Percentiles rank a stretch among this genome's conserved stretches.
Conservation (phyloP, 2,888 invertebrate species). For the Prostheceraeus crozeri region DNA sequence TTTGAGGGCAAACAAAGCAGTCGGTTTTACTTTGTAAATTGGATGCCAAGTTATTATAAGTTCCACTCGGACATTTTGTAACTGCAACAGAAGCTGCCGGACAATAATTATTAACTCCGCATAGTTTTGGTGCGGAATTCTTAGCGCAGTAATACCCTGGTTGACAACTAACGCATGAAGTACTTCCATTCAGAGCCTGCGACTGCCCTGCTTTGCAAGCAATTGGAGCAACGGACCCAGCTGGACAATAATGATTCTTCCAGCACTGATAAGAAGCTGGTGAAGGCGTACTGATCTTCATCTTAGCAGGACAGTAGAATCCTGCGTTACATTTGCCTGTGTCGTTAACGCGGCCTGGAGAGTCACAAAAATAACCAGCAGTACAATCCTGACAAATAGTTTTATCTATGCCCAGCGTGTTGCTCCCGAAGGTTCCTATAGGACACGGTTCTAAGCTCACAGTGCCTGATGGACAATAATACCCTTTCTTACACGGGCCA, state of each 20-base stretch:
- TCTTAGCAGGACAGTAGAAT: not conserved
- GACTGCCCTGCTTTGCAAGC: not conserved
- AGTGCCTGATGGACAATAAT: constrained; percentile 45
- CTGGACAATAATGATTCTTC: constrained; percentile 50
- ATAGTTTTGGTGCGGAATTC: constrained; percentile 34
- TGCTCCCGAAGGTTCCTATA: constrained; percentile 48
- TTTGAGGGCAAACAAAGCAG: not conserved
- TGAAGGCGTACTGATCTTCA: not conserved
- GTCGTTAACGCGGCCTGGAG: constrained; percentile 46
- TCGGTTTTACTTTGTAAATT: not conserved
- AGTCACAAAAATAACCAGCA: constrained; percentile 50
- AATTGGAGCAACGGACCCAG: constrained; percentile 44
- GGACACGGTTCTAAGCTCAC: constrained; percentile 47
- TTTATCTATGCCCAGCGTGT: too few species aligned
- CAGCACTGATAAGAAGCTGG: constrained; percentile 44
- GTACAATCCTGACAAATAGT: constrained; percentile 50
- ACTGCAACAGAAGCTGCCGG: constrained; percentile 45
- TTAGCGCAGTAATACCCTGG: not conserved
- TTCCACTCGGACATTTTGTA: constrained; percentile 48
- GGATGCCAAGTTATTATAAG: constrained; percentile 41
- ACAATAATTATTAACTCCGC: constrained; percentile 52
- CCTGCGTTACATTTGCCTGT: constrained; percentile 48
- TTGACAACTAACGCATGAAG: not conserved
- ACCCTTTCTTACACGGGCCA: constrained; percentile 46
- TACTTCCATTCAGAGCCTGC: not conserved